Base-by-base conservation (phyloP, 2,113 vertebrate species). In the Bufo gargarizans region DNA sequence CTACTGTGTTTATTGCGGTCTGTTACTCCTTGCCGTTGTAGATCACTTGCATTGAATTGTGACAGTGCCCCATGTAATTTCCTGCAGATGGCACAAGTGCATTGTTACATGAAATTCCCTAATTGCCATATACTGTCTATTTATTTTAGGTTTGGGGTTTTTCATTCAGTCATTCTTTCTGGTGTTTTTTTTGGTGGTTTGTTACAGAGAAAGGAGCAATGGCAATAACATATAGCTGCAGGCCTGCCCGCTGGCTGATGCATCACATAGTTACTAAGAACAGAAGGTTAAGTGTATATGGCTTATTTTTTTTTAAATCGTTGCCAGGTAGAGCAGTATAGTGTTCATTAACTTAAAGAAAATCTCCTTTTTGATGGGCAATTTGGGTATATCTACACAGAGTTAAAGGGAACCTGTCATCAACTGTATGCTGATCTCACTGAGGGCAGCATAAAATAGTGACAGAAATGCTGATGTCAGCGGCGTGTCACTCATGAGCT, bases 31-130 rank as follows among this genome's bases (percentile, higher is more conserved):
- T 20, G n/a, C 4, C 12, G 5, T 67, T 67, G 63, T 22, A 9
- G 6, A 12, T 22, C n/a, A 6, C 65, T 33, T 33, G 17, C 11
- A 3, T 69, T 69, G 65, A 69, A 6, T 69, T 69, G n/a, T 69
- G 65, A 69, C n/a, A 19, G n/a, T 69, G 65, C n/a, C 22, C 12
- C n/a, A 33, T 69, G 65, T 33, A 69, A 69, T 33, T 69, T 33
- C 65, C 65, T 69, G 65, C 65, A 22, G n/a, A 69, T 69, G 65
- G 65, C 65, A 69, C 63, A 65, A 65, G 65, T 69, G 65, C 65
- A 69, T 69, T 69, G 22, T 69, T 69, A 17, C 17, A n/a, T 69
- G 3, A 10, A 22, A 33, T 69, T 67, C 33, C 16, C 33, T 45
- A 43, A 71, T 71, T 43, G 69, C 13, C 33, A 33, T 33, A 1